A percentile compares a stretch with the other conserved stretches of the same genome.
Conservation (phyloP, 1,140 invertebrate species). For the Hyles euphorbiae region DNA sequence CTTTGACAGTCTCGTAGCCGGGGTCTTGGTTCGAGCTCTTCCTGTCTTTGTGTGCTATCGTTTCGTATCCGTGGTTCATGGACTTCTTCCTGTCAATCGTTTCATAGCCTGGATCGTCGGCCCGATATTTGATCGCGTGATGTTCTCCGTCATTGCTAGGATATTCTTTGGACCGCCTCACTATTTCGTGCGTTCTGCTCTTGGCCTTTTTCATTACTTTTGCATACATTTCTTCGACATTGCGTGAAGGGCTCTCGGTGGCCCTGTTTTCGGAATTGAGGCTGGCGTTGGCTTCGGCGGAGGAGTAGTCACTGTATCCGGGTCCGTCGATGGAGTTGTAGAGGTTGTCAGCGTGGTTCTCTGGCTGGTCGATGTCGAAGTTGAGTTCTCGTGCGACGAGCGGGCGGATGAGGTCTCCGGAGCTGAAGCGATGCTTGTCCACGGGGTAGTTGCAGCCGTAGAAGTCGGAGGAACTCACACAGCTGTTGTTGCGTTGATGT, state of each 20-base stretch:
- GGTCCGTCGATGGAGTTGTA: constrained; percentile 70
- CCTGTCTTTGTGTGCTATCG: constrained; percentile 64
- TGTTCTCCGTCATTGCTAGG: constrained; percentile 28
- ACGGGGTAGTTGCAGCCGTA: constrained; percentile 75
- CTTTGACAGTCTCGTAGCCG: constrained; percentile 79
- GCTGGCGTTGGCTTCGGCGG: constrained; percentile 55
- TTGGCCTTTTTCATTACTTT: constrained; percentile 86
- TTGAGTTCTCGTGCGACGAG: constrained; percentile 68
- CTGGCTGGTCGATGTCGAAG: constrained; percentile 59
- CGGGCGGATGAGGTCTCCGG: constrained; percentile 60
- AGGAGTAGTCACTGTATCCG: constrained; percentile 48
- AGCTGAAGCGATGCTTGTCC: constrained; percentile 71
- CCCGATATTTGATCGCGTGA: constrained; percentile 38
- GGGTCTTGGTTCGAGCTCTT: constrained; percentile 72
- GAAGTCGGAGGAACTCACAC: constrained; percentile 73
- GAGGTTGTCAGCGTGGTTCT: constrained; percentile 49
- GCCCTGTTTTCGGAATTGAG: constrained; percentile 76
- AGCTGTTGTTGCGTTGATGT: constrained; percentile 73
- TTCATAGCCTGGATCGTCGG: constrained; percentile 73
- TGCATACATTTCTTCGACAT: constrained; percentile 91
- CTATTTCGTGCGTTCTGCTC: constrained; percentile 43
- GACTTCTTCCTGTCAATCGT: constrained; percentile 67
- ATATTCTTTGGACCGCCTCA: constrained; percentile 41
- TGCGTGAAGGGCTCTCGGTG: constrained; percentile 78
- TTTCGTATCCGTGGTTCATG: constrained; percentile 71